These are phyloP conservation scores for Acrobeloides nanus DNA, from an alignment of 2,888 invertebrate genomes.

Conservation along the genomic window DNA sequence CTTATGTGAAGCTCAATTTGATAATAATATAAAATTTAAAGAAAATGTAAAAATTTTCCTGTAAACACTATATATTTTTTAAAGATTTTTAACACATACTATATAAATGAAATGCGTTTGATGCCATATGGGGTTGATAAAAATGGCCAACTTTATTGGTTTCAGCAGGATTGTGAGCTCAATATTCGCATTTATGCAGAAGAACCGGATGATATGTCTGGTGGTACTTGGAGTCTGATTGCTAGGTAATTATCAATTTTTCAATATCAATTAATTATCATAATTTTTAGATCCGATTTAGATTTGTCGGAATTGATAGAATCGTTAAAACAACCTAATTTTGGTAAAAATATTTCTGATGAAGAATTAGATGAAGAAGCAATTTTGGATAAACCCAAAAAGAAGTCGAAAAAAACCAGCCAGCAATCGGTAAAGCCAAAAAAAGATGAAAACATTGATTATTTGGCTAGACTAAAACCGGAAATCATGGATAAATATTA, in stretches of 20 bases:
- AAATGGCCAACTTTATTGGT: slow-evolving; percentile 85
- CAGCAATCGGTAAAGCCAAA: no score
- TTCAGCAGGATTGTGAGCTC: slow-evolving; percentile 69
- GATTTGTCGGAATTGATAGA: slow-evolving; percentile 72
- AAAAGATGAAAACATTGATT: no score
- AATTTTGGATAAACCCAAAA: no score
- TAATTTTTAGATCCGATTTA: slow-evolving; percentile 64
- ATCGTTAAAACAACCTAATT: slow-evolving; percentile 24
- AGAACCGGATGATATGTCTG: slow-evolving; percentile 73
- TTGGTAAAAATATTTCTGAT: no score
- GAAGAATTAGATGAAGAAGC: no score
- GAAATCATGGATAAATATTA: no score
- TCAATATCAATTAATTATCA: slow-evolving; percentile 39
- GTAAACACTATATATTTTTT: slow-evolving; percentile 3
- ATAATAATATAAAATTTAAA: slow-evolving; percentile 84
- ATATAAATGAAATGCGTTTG: slow-evolving; percentile 72
- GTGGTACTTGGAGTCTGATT: slow-evolving; percentile 46
- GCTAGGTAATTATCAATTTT: slow-evolving; percentile 24
- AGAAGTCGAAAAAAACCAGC: no score
- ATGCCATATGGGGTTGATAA: slow-evolving; percentile 85
- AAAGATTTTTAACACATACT: slow-evolving; percentile 67
- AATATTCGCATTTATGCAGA: slow-evolving; percentile 87
- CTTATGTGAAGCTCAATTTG: slow-evolving; percentile 68
- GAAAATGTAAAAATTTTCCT: slow-evolving; percentile 54
- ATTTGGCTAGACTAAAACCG: no score